Evolutionary conservation across 2,797 vertebrate species (phyloP), one percentile per base, ranked within the genome.

Genomic region (Crypturellus tataupa): DNA sequence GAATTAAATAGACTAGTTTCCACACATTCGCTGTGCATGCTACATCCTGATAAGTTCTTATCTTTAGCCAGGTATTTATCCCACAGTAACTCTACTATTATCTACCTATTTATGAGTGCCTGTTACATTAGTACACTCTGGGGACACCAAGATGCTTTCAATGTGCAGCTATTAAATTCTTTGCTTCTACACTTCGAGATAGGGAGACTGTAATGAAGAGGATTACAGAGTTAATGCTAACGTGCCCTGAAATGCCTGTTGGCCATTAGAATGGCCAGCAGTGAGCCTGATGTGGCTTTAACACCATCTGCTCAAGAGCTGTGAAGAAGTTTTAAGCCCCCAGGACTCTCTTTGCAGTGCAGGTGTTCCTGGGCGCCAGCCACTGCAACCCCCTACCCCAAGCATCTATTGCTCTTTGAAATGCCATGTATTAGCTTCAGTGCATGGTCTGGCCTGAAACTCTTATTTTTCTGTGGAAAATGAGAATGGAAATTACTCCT

Each of bases 401-500:
- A 72, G 29, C 13, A 51, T 51, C 53, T 47, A 42, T 35, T 64
- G 21, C 19, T 84, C 18, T 67, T 79, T 31, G 47, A 35, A 53
- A 59, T 23, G 27, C 37, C 17, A 37, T 5, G 16, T n/a, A 9
- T 46, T 49, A 73, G 62, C n/a, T 47, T 51, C 59, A 71, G 25
- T 3, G 37, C 19, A 18, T 2, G 23, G 72, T 49, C 35, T 25
- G 15, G 19, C 18, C 78, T 75, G 53, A 86, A 94, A 86, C 24
- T 42, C 24, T 23, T 59, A 1, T n/a, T 89, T 59, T 75, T 51
- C 37, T 60, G 6, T 6, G 12, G 35, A 20, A 25, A 79, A 40
- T 8, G 60, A 79, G 64, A 29, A 85, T 60, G 21, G 69, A 88
- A 85, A 84, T 82, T 25, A 87, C 35, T 85, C 51, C 73, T 80